Percentiles rank a stretch among this genome's conserved stretches.
phyloP scores from a whole-genome alignment of 2,888 invertebrate species.

The Tachina grossa region DNA sequence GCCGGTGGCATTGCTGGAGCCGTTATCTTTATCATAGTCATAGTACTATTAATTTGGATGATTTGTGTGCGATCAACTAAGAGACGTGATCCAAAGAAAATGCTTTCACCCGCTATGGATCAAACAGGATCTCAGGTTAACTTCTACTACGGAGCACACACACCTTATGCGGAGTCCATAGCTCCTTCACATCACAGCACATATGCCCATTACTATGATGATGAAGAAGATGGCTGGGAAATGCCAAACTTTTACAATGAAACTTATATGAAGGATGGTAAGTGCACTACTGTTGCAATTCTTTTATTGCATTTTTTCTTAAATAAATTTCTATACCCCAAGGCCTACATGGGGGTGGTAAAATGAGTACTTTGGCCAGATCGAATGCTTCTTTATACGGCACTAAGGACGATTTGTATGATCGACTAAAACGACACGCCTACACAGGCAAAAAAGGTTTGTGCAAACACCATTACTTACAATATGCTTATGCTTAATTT shows the following conservation, averaged over 20 bases:
- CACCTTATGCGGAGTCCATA: slow-evolving; percentile 97
- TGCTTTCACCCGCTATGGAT: slow-evolving; percentile 93
- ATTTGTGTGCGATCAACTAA: slow-evolving; percentile 96
- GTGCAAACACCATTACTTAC: slow-evolving; percentile 41
- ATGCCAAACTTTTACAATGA: slow-evolving; percentile 99
- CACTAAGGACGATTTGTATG: slow-evolving; percentile 97
- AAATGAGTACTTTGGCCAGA: slow-evolving; percentile 96
- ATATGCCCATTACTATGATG: slow-evolving; percentile 97
- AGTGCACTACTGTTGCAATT: slow-evolving; percentile 9
- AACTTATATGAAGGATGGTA: slow-evolving; percentile 95
- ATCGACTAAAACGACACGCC: slow-evolving; percentile 96
- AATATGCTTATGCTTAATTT: background rate
- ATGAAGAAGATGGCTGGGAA: slow-evolving; percentile 98
- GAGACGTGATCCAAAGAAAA: slow-evolving; percentile 95
- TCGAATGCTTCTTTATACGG: slow-evolving; percentile 97
- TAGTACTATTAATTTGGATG: slow-evolving; percentile 97
- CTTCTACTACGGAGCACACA: slow-evolving; percentile 97
- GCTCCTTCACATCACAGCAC: slow-evolving; percentile 97
- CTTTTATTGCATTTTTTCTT: background rate
- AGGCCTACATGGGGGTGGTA: slow-evolving; percentile 92
- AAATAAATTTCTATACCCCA: background rate
- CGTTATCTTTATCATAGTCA: slow-evolving; percentile 96
- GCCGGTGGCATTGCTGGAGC: slow-evolving; percentile 96
- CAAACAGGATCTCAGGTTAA: slow-evolving; percentile 97
- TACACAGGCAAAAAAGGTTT: slow-evolving; percentile 97